Evolutionary conservation across 1,140 invertebrate species (phyloP), one percentile per base, ranked within the genome.

Genomic region (Drosophila navojoa): DNA sequence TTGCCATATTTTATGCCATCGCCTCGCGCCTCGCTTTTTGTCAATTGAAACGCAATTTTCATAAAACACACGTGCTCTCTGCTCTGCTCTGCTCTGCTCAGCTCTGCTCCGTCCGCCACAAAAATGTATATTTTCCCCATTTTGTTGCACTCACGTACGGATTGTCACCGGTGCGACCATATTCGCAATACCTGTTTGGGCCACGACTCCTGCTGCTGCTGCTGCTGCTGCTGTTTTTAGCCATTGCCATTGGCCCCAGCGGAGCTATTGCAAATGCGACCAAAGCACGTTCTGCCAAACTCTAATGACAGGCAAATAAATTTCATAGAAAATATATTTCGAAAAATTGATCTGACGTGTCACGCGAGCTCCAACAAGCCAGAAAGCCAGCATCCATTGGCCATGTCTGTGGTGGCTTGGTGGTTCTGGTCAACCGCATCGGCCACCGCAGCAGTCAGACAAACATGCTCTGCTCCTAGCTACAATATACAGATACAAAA

Each of bases 301-400:
- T 84, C 84, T 80, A 87, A 87, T 89, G 84, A 90, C 84, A 90
- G 84, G 84, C 84, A 87, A 87, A 87, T 87, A 87, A 87, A 87
- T 87, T 84, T 77, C 76, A 52, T 71, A 84, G 84, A 80, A 87
- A 80, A 87, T 87, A 87, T 87, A 87, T 87, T 84, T 89, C 80
- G 76, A 74, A 77, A 89, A 87, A 87, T 87, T 89, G 79, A 87
- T 84, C 84, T 89, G 84, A 87, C 84, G 79, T 87, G 84, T 87
- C 84, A 87, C 84, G 84, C 84, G 79, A 82, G 15, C 13, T 25
- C 25, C 52, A 29, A 16, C 9, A 11, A 1, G 16, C 11, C 49
- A 59, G 32, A 2, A 7, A 58, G 22, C 22, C 19, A 49, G 27
- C 19, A 44, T 61, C 25, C 45, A 19, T 57, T 66, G 47, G 42